These are phyloP conservation scores for Acrocyrtus sp. DNA, from an alignment of 2,888 invertebrate species.

Conservation along the genomic window DNA sequence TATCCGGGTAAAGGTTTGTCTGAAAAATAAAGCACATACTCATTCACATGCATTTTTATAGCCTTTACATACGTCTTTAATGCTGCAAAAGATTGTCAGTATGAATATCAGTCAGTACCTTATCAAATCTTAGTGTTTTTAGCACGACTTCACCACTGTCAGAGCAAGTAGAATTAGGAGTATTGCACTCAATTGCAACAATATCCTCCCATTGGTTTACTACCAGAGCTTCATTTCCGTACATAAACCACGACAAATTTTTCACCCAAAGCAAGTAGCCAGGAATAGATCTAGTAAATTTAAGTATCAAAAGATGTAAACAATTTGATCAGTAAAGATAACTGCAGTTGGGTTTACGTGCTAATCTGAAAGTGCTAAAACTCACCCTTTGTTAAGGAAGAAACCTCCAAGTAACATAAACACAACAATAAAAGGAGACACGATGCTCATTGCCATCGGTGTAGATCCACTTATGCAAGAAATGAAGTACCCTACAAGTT, in stretches of 20 bases:
- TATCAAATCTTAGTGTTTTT: conserved; percentile 80
- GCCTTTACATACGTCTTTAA: too few relatives aligned
- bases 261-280: conserved; percentile 86
- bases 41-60: too few relatives aligned
- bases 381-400: conserved; percentile 89
- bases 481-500: conserved; percentile 88
- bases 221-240: conserved; percentile 87
- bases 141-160: conserved; percentile 81
- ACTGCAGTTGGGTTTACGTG: too few relatives aligned
- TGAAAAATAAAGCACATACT: conserved; percentile 66
- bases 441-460: conserved; percentile 87
- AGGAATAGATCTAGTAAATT: conserved; percentile 78
- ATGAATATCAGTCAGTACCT: conserved; percentile 68
- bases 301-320: too few relatives aligned
- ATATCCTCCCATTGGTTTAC: conserved; percentile 91
- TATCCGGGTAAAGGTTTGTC: conserved; percentile 77
- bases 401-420: conserved; percentile 93
- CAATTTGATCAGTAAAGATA: too few relatives aligned
- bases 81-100: background rate
- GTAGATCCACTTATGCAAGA: conserved; percentile 77
- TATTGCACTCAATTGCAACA: conserved; percentile 79
- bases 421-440: conserved; percentile 92
- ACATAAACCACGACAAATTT: conserved; percentile 91
- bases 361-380: too few relatives aligned
- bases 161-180: conserved; percentile 81